Base-by-base conservation (phyloP, 2,888 invertebrate genomes). In the Sarcophaga subvicina region DNA sequence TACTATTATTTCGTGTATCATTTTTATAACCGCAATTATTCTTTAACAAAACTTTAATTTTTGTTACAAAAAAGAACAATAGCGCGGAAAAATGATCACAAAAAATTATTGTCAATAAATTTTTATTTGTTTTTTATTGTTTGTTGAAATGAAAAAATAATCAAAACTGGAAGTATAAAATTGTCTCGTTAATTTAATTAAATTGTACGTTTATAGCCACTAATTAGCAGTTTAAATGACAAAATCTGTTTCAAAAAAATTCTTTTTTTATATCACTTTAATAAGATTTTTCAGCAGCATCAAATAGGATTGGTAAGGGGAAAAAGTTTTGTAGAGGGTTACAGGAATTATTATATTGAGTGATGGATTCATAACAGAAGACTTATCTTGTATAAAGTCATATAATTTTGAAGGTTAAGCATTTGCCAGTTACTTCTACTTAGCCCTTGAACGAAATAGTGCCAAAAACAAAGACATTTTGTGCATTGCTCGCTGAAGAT, bases 71-170 rank as follows among this genome's bases (percentile, higher is more conserved):
- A 54, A 12, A 54, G 17, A 54, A 17, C 54, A 54, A 54, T 14
- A 54, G 4, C 4, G 54, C 17, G 14, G 17, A 12, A 54, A 54
- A 54, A 54, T 17, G 5, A 37, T 37, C 49, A 49, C 49, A 49
- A 49, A 63, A n/a, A 75, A 70, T 54, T 4, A 75, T 75, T 69
- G 81, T 54, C 75, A 22, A 81, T 17, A 75, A 73, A 54, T 54
- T 54, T 54, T 12, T 12, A 22, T 54, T 81, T 49, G 20, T 14
- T 22, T 25, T 60, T 49, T 63, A 37, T 71, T 64, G 60, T 45
- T 80, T 62, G 73, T 47, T n/a, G 54, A 69, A 70, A 60, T 62
- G 3, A 62, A 62, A 67, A 80, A 66, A 62, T 6, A 64, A 60
- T 12, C 49, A 1, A 14, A n/a, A 12, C 60, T 71, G 22, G 2